Evolutionary conservation across 2,113 vertebrate species (phyloP).

Genomic region (Dermatemys mawii): DNA sequence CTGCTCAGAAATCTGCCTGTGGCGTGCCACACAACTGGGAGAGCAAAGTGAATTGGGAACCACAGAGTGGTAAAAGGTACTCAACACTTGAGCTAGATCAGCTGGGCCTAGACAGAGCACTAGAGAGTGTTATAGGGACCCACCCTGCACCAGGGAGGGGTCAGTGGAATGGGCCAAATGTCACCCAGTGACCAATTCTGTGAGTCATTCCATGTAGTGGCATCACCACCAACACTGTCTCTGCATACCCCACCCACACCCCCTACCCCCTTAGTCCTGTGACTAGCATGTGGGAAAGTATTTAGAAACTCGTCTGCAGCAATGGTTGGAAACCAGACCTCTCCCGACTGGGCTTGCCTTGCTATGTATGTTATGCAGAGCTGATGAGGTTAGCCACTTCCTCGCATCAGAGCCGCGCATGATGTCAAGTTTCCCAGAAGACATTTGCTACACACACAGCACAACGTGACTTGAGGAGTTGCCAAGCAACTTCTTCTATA

Average conservation of each 20-base stretch:
- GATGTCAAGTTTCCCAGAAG: fast-evolving
- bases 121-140: not conserved
- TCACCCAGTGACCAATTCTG: not conserved
- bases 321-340: fast-evolving
- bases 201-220: not conserved
- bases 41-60: not conserved
- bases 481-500: not conserved
- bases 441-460: fast-evolving
- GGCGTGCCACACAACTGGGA: not conserved
- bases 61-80: not conserved
- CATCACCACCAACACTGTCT: fast-evolving
- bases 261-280: fast-evolving
- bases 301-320: fast-evolving
- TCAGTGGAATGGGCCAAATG: fast-evolving
- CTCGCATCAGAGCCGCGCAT: not conserved
- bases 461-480: fast-evolving
- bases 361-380: not conserved
- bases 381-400: not conserved
- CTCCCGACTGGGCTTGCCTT: fast-evolving
- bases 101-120: not conserved
- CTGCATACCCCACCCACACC: not conserved
- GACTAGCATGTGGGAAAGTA: fast-evolving
- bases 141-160: not conserved
- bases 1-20: not conserved
- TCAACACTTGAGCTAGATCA: not conserved